A percentile compares a stretch with the other conserved stretches of the same genome.
These are phyloP conservation scores for Conus betulinus DNA, from an alignment of 1,140 invertebrate genomes.

Conservation along the genomic window DNA sequence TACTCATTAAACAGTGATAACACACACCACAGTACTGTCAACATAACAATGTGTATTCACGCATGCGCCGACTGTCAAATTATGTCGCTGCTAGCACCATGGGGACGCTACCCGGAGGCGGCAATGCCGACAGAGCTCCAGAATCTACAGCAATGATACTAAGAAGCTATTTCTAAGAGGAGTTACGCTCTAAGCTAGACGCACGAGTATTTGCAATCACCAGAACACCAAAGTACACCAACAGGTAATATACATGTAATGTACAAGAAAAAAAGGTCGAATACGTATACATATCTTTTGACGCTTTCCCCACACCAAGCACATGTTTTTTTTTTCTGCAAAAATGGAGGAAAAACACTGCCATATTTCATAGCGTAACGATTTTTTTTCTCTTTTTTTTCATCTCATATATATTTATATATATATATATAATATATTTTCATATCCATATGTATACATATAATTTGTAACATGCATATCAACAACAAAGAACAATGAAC, in stretches of 20 bases:
- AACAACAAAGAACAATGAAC: background rate
- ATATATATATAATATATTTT: background rate
- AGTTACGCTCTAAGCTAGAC: background rate
- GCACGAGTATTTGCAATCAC: background rate
- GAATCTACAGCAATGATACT: background rate
- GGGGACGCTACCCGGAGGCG: background rate
- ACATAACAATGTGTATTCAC: no score
- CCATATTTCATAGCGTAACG: background rate
- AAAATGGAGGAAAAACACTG: background rate
- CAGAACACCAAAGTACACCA: background rate
- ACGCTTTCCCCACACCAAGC: background rate
- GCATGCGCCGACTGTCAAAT: background rate
- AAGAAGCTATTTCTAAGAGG: background rate
- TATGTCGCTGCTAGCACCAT: background rate
- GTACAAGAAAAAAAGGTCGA: background rate
- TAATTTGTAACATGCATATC: background rate
- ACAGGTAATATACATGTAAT: background rate
- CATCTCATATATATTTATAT: background rate
- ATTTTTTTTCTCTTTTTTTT: background rate
- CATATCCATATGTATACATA: slow-evolving; percentile 3
- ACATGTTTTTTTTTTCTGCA: background rate
- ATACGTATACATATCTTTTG: background rate
- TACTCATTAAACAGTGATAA: no score
- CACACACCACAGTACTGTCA: no score
- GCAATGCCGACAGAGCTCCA: background rate